Evolutionary conservation across 2,113 vertebrate genomes (phyloP), one percentile per base, ranked within the genome.

Genomic region (Myrmophylax atrothorax): DNA sequence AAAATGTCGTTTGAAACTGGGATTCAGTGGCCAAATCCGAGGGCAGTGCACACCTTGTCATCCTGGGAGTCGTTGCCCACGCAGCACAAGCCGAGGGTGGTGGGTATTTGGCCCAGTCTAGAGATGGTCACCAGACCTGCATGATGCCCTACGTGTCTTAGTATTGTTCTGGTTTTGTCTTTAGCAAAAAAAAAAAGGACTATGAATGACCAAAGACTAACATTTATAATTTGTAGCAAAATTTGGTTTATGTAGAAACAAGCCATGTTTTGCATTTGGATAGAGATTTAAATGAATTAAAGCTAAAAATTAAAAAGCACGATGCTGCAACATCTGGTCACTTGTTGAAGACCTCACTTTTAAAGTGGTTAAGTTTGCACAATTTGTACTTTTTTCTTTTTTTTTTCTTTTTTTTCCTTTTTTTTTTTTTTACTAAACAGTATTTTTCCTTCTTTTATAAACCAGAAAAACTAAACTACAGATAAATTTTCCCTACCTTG

Each of bases 231-330:
- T 98, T 98, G 98, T 98, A 98, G 97, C 94, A 97, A 98, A 98
- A 98, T 98, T 98, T 99, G 98, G 98, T 98, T 98, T 97, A 97
- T 98, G 97, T 98, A 98, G 98, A 98, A 98, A 98, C 98, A 98
- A 98, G 97, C 93, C 96, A 98, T 97, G 97, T 97, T 98, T 98
- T 98, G 98, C 98, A 98, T 98, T 98, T 98, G 97, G 98, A 98
- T 98, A 98, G 97, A 98, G 97, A 97, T 97, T 98, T 97, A 98
- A 98, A 98, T 96, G 97, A 98, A 97, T 98, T 98, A 98, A 99
- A 99, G 98, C 98, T 98, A 98, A 98, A 98, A 98, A 98, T 97
- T 97, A 97, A 97, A 97, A 98, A 98, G 97, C 97, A 98, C 72
- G 95, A 97, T 98, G 97, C 97, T 97, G 97, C 96, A 97, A 98